A percentile compares a stretch with the other conserved stretches of the same genome.
phyloP scores from a whole-genome alignment of 1,140 invertebrate species.

The Ditylenchus dipsaci region DNA sequence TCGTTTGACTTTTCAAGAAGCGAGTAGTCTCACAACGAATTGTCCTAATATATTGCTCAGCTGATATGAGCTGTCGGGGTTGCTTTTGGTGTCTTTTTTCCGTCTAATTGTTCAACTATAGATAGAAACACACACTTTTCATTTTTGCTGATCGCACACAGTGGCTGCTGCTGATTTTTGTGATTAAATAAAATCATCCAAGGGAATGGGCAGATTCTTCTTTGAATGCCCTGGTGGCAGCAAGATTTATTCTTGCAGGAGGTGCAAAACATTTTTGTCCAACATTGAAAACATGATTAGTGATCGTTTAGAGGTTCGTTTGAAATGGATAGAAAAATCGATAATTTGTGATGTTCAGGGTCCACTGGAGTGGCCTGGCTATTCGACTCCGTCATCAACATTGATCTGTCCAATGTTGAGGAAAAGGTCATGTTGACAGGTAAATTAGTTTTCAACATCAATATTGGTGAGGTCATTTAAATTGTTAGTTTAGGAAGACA shows the following conservation, averaged over 20 bases:
- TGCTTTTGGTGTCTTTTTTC: no score
- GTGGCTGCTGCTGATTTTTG: no score
- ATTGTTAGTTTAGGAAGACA: constrained; percentile 27
- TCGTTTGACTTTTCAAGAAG: no score
- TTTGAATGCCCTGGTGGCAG: constrained; percentile 37
- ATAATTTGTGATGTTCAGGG: constrained; percentile 23
- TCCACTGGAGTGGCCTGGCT: constrained; percentile 47
- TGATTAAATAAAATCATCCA: background rate
- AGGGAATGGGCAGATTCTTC: constrained; percentile 33
- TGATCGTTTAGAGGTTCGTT: constrained; percentile 24
- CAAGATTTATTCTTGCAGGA: constrained; percentile 22
- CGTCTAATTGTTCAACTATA: no score
- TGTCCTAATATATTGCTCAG: no score
- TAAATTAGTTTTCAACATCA: constrained; percentile 2
- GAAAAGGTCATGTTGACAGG: constrained; percentile 44
- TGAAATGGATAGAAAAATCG: background rate
- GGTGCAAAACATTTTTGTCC: constrained; percentile 38
- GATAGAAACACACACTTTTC: no score
- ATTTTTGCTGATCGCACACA: no score
- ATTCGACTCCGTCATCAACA: constrained; percentile 47
- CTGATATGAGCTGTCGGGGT: no score
- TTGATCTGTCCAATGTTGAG: constrained; percentile 25
- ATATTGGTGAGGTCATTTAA: no score
- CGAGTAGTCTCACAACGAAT: no score
- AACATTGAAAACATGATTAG: constrained; percentile 33